Conservation (phyloP, 2,888 invertebrate genomes). For the Idaea biselata region DNA sequence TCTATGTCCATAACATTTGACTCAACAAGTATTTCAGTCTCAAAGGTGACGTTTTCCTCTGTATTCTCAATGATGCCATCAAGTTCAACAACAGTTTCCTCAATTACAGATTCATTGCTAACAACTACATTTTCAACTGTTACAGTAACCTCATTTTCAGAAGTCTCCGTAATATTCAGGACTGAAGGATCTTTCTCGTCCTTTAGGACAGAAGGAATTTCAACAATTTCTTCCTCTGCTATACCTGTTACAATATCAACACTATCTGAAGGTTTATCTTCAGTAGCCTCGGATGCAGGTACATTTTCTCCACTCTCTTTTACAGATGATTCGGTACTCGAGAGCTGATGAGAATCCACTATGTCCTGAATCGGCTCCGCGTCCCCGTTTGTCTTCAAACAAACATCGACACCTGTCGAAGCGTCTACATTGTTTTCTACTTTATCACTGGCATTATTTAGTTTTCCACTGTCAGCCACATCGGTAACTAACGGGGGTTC, state of each 20-base stretch:
- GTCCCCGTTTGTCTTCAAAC: slow-evolving; percentile 67
- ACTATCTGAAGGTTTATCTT: slow-evolving; percentile 10
- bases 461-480: slow-evolving; percentile 44
- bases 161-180: slow-evolving; percentile 6
- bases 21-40: slow-evolving; percentile 70
- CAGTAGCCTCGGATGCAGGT: slow-evolving; percentile 6
- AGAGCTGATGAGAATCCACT: slow-evolving; percentile 16
- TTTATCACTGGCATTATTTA: slow-evolving; percentile 38
- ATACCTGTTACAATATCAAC: slow-evolving; percentile 19
- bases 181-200: slow-evolving; percentile 8
- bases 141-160: slow-evolving; percentile 21
- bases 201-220: slow-evolving; percentile 12
- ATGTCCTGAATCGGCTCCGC: slow-evolving; percentile 39
- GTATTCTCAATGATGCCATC: slow-evolving; percentile 32
- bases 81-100: slow-evolving; percentile 33
- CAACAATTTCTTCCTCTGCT: slow-evolving; percentile 14
- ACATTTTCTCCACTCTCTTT: slow-evolving; percentile 19
- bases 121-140: slow-evolving; percentile 10
- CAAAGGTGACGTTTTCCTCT: slow-evolving; percentile 53
- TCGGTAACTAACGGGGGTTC: slow-evolving; percentile 40
- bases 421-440: slow-evolving; percentile 30
- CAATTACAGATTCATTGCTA: slow-evolving; percentile 13
- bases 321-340: slow-evolving; percentile 13
- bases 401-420: slow-evolving; percentile 46
- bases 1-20: slow-evolving; percentile 51